Evolutionary conservation across 30 jellyfish, hydroid and myxozoan species (phyloP).

Genomic region (Chrysaora quinquecirrha): DNA sequence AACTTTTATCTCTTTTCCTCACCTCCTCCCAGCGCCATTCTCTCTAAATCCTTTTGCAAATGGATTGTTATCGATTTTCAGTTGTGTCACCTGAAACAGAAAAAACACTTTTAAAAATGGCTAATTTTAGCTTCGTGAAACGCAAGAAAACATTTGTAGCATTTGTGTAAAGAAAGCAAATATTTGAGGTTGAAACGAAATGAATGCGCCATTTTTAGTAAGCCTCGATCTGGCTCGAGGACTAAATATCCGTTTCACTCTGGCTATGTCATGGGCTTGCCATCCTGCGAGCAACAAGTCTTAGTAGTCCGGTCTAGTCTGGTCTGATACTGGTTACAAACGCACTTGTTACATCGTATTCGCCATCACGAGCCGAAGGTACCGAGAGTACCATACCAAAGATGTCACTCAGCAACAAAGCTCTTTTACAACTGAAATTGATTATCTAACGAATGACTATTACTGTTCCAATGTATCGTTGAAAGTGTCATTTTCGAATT

Average conservation of each 20-base stretch:
- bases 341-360: too few relatives aligned
- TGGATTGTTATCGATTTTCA: constrained; percentile 91
- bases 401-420: too few relatives aligned
- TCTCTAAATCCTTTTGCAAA: constrained; percentile 97
- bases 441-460: too few relatives aligned
- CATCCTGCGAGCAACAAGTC: constrained; percentile 3
- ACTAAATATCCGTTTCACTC: neutral
- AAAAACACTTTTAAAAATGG: neutral
- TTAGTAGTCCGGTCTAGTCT: too few relatives aligned
- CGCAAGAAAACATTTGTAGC: neutral
- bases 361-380: too few relatives aligned
- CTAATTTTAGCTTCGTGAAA: neutral
- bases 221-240: neutral
- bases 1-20: neutral
- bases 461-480: too few relatives aligned
- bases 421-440: too few relatives aligned
- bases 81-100: constrained; percentile 77
- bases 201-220: neutral
- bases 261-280: neutral
- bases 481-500: too few relatives aligned
- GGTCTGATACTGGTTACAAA: too few relatives aligned
- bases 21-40: constrained; percentile 84
- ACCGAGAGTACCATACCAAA: too few relatives aligned
- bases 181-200: neutral
- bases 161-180: neutral